Percentiles rank a stretch among this genome's conserved stretches.
Evolutionary conservation across 2,888 invertebrate genomes (phyloP).

Genomic region (Nymphalis polychloros): DNA sequence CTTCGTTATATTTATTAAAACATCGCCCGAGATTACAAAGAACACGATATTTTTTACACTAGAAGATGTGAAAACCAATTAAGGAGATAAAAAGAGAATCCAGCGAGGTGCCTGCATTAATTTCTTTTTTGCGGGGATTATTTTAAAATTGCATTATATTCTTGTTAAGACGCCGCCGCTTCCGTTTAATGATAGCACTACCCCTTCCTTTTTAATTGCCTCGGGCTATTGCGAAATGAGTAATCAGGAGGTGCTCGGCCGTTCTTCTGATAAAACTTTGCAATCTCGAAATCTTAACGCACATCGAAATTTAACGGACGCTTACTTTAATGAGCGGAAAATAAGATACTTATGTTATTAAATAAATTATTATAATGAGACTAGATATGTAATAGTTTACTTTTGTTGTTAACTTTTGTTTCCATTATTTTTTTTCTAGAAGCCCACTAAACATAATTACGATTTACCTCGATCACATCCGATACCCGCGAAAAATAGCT

Average conservation of each 20-base stretch:
- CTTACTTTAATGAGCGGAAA: slow-evolving; percentile 5
- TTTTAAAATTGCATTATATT: slow-evolving; percentile 83
- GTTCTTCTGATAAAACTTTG: slow-evolving; percentile 67
- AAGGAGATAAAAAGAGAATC: slow-evolving; percentile 82
- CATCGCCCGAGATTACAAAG: slow-evolving; percentile 81
- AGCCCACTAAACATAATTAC: no score
- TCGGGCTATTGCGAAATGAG: slow-evolving; percentile 79
- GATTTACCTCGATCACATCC: no score
- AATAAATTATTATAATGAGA: not conserved
- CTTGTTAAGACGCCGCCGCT: slow-evolving; percentile 78
- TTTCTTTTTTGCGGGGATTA: slow-evolving; percentile 82
- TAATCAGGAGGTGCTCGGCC: slow-evolving; percentile 75
- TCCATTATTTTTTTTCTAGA: no score
- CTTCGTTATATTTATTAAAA: slow-evolving; percentile 83
- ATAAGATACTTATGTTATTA: not conserved
- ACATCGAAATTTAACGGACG: slow-evolving; percentile 28
- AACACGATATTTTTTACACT: slow-evolving; percentile 81
- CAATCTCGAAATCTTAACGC: slow-evolving; percentile 54
- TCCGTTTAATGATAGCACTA: slow-evolving; percentile 79
- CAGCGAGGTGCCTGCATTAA: slow-evolving; percentile 81
- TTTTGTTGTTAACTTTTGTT: no score
- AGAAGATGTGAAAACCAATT: slow-evolving; percentile 83
- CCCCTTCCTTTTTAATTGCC: slow-evolving; percentile 81
- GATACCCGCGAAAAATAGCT: no score
- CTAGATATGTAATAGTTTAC: no score